Conservation (phyloP, 2,113 vertebrate species). For the Datnioides undecimradiatus region DNA sequence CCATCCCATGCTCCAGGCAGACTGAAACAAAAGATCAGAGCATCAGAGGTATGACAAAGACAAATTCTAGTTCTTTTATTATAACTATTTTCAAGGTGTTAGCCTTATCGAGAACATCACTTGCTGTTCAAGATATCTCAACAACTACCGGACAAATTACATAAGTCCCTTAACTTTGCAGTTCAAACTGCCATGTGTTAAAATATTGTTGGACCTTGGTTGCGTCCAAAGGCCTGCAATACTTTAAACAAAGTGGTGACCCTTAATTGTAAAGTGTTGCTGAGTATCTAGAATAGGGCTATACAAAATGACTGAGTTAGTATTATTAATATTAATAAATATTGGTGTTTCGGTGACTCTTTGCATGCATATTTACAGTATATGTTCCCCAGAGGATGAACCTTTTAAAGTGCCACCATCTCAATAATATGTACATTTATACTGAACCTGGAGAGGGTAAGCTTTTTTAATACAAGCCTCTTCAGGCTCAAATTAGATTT, state of each 20-base stretch:
- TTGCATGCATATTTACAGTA: no score
- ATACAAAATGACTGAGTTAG: no score
- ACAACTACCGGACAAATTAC: background rate
- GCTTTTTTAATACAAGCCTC: background rate
- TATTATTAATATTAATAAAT: no score
- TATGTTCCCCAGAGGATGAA: background rate
- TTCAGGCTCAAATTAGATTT: background rate
- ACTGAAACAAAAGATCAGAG: conserved; percentile 22
- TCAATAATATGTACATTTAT: background rate
- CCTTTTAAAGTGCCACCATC: background rate
- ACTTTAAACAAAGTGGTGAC: no score
- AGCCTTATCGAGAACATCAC: background rate
- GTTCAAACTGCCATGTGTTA: no score
- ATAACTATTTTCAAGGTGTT: background rate
- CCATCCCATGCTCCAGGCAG: background rate
- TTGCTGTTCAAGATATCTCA: background rate
- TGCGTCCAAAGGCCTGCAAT: no score
- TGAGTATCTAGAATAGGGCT: no score
- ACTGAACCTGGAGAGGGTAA: background rate
- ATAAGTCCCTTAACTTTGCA: background rate
- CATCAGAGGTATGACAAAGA: conserved; percentile 9
- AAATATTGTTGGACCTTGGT: no score
- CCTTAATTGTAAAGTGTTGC: no score
- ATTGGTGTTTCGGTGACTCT: no score
- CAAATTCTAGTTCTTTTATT: background rate